Evolutionary conservation across 2,888 invertebrate species (phyloP), one percentile per base, ranked within the genome.

Genomic region (Trissoscelio sp.): DNA sequence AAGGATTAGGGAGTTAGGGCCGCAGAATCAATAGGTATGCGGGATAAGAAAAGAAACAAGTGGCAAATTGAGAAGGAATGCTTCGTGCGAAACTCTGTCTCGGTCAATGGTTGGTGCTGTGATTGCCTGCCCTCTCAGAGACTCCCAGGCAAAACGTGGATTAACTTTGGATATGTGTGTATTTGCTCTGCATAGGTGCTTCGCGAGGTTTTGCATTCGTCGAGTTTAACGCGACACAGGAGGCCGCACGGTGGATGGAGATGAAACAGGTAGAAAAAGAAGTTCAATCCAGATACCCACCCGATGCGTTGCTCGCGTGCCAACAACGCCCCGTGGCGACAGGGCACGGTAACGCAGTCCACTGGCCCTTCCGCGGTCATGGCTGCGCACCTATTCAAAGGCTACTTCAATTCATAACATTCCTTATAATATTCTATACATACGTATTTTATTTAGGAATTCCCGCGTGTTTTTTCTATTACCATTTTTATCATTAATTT

Each of bases 201-300:
- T 96, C 96, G 92, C 93, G 95, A 90, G 95, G 95, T 87, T 95
- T 95, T 92, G 95, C 95, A 90, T 95, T 95, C 95, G 96, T 97
- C 93, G 97, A 98, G 94, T 98, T 98, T 95, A 94, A 95, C 92
- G 95, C 95, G 92, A 94, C 96, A 92, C 94, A 95, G 92, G 97
- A 97, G 93, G 97, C 97, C 90, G 95, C 95, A 92, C 94, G 94
- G 92, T 97, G 97, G 97, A 97, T 97, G 96, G 97, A 97, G 92
- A 93, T 94, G 93, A 96, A 96, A 94, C 96, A 97, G 95, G 96
- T 96, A 94, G 91, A 91, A 91, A 91, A 91, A 87, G 87, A 90
- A 89, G 90, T 90, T 90, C 88, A 89, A 86, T 89, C 89, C 88
- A 89, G 88, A 88, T 88, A 87, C 88, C 88, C 89, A 87, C 88